These are phyloP conservation scores for Nephrotoma flavescens DNA, from an alignment of 2,888 invertebrate species.

Conservation along the genomic window DNA sequence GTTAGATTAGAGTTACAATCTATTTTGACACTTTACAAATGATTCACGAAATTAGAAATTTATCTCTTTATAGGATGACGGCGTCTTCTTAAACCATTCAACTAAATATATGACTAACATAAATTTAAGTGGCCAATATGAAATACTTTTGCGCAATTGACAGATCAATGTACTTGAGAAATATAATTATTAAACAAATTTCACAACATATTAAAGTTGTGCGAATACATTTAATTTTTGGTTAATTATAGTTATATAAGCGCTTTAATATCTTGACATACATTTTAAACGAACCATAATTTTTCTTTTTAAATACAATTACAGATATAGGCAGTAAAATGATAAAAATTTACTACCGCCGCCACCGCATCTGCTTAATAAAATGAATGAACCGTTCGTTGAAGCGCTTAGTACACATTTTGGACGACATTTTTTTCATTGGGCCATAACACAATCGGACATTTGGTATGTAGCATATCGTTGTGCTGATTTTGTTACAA, in stretches of 20 bases:
- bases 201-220: background rate
- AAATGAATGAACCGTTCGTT: conserved; percentile 32
- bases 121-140: background rate
- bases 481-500: conserved; percentile 38
- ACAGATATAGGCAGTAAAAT: background rate
- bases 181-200: background rate
- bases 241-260: background rate
- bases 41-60: background rate
- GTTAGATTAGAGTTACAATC: background rate
- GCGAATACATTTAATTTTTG: background rate
- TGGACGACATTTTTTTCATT: conserved; percentile 42
- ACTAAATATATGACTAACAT: background rate
- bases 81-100: background rate
- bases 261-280: background rate
- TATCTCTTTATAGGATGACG: background rate
- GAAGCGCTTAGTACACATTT: conserved; percentile 33
- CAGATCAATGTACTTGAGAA: background rate
- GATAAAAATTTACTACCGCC: background rate
- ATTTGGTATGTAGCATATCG: conserved; percentile 45
- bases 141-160: background rate
- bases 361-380: conserved; percentile 10
- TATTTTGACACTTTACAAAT: background rate
- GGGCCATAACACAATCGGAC: conserved; percentile 47
- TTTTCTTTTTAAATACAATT: background rate
- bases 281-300: background rate